Conservation (phyloP, 2,797 vertebrate species). For the Kryptopterus vitreolus region DNA sequence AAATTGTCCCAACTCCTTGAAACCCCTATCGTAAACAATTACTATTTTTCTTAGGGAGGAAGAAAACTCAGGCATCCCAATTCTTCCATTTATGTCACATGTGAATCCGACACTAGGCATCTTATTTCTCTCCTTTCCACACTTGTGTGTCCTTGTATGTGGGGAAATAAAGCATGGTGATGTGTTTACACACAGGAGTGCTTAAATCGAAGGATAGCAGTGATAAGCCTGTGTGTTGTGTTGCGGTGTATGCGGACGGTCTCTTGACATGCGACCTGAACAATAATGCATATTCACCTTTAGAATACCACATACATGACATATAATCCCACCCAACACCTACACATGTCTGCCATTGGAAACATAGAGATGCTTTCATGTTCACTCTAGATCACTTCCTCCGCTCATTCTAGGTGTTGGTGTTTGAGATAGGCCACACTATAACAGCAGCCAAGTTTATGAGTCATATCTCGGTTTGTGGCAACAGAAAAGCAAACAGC, state of each 20-base stretch:
- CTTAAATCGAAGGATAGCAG: conserved; percentile 30
- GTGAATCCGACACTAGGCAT: neutral
- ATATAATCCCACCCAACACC: conserved; percentile 23
- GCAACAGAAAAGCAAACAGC: conserved; percentile 40
- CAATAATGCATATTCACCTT: conserved; percentile 28
- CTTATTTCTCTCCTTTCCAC: neutral
- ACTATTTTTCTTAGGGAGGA: too few species aligned
- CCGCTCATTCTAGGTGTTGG: conserved; percentile 52
- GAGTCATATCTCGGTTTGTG: conserved; percentile 60
- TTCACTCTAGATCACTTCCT: conserved; percentile 40
- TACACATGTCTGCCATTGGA: neutral
- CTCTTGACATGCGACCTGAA: conserved; percentile 19
- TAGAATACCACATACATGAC: conserved; percentile 37
- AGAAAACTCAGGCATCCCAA: too few species aligned
- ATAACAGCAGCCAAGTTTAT: conserved; percentile 59
- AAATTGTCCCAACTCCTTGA: too few species aligned
- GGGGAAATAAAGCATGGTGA: conserved; percentile 12
- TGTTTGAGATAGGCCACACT: conserved; percentile 30
- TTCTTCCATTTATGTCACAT: neutral
- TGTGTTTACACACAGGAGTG: conserved; percentile 28
- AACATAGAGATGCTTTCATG: neutral
- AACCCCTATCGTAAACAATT: too few species aligned
- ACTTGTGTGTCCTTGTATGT: conserved; percentile 9
- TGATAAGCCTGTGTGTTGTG: conserved; percentile 16
- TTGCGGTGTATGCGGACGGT: neutral